A percentile compares a stretch with the other conserved stretches of the same genome.
Evolutionary conservation across 2,888 invertebrate species (phyloP).

Genomic region (Acronicta aceris): DNA sequence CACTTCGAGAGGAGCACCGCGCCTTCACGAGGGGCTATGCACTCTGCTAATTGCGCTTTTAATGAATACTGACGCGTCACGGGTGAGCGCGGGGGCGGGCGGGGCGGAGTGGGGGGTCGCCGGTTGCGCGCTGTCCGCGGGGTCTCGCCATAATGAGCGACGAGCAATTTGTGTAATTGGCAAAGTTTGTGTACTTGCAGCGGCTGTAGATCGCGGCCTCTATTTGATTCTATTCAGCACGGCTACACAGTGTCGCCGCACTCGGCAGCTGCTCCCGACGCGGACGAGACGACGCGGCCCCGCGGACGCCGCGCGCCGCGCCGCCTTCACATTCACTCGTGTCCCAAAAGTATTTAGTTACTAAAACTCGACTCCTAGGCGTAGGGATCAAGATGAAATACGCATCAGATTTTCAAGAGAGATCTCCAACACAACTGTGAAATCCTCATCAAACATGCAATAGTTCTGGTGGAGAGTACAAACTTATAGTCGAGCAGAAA

Average conservation of each 20-base stretch:
- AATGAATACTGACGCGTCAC: slow-evolving; percentile 74
- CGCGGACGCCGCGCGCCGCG: too few species aligned
- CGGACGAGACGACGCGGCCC: too few species aligned
- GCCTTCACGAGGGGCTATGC: slow-evolving; percentile 65
- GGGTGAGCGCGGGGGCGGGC: slow-evolving; percentile 13
- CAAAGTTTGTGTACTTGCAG: slow-evolving; percentile 58
- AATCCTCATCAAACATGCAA: too few species aligned
- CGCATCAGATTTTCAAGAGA: too few species aligned
- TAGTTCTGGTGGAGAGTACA: too few species aligned
- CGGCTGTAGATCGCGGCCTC: slow-evolving; percentile 49
- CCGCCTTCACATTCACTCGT: too few species aligned
- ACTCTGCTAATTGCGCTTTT: slow-evolving; percentile 82
- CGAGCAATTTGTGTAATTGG: slow-evolving; percentile 70
- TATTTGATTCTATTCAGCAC: slow-evolving; percentile 28
- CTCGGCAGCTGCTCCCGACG: background rate
- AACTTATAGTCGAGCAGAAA: too few species aligned
- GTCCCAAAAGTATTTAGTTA: too few species aligned
- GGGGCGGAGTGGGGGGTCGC: slow-evolving; percentile 20
- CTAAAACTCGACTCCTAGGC: too few species aligned
- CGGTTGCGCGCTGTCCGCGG: slow-evolving; percentile 5
- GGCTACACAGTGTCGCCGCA: background rate
- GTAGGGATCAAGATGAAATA: too few species aligned
- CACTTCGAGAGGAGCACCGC: slow-evolving; percentile 67
- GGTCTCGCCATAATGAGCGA: slow-evolving; percentile 54
- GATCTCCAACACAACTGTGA: too few species aligned